phyloP scores from a whole-genome alignment of 1,140 invertebrate species.

The Daktulosphaira vitifoliae region DNA sequence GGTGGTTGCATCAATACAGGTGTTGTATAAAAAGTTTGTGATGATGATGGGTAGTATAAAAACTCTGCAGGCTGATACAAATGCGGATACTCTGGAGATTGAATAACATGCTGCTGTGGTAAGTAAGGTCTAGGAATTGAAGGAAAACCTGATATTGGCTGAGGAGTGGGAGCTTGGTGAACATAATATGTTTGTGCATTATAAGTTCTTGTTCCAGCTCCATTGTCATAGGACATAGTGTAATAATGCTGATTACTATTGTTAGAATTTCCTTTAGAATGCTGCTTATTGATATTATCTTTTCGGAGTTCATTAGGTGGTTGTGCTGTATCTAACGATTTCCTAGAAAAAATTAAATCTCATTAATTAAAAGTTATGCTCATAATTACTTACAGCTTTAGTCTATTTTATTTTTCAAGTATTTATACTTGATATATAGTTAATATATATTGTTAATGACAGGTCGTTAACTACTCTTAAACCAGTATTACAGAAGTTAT shows the following conservation, averaged over 20 bases:
- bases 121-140: conserved; percentile 6
- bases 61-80: conserved; percentile 17
- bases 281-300: not conserved
- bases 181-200: conserved; percentile 35
- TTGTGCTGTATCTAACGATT: not conserved
- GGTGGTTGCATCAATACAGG: conserved; percentile 19
- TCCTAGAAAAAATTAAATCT: not conserved
- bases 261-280: not conserved
- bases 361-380: too few species aligned
- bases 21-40: conserved; percentile 21
- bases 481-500: too few species aligned
- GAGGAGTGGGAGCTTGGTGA: conserved; percentile 36
- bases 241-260: conserved; percentile 15
- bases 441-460: too few species aligned
- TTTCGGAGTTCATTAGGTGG: not conserved
- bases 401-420: too few species aligned
- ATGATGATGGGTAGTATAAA: conserved; percentile 23
- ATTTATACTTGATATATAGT: too few species aligned
- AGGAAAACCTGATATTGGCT: conserved; percentile 36
- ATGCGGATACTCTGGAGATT: conserved; percentile 33
- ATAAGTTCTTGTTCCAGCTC: not conserved
- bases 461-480: too few species aligned
- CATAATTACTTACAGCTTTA: too few species aligned
- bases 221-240: conserved; percentile 18
- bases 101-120: conserved; percentile 40